Conservation (phyloP, 1,140 invertebrate genomes). For the Campoletis sonorensis region DNA sequence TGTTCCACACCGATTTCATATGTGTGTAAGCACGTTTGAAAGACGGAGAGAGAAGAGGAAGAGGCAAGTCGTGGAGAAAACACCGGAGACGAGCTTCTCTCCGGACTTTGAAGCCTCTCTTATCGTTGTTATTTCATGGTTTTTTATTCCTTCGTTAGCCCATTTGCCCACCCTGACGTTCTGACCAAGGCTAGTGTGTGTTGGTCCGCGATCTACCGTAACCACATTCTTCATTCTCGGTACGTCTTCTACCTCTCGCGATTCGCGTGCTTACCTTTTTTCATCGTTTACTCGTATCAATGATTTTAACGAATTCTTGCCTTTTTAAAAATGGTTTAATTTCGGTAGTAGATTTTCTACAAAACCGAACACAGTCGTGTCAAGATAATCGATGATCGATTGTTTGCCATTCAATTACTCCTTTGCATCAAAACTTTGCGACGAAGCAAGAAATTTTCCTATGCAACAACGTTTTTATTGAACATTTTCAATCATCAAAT, state of each 20-base stretch:
- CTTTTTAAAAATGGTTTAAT: not conserved
- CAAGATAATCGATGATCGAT: too few species aligned
- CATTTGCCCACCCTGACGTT: conserved; percentile 54
- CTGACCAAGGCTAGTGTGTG: conserved; percentile 54
- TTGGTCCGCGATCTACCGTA: conserved; percentile 70
- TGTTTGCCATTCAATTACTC: too few species aligned
- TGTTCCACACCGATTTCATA: not conserved
- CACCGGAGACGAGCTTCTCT: not conserved
- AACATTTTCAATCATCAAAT: too few species aligned
- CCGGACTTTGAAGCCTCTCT: conserved; percentile 49
- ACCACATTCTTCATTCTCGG: conserved; percentile 63
- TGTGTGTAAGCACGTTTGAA: not conserved
- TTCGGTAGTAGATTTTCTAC: too few species aligned
- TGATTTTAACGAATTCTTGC: not conserved
- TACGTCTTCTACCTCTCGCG: conserved; percentile 43
- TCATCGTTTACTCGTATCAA: too few species aligned
- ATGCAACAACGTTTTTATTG: too few species aligned
- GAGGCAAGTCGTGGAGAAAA: conserved; percentile 10
- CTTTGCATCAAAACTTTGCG: too few species aligned
- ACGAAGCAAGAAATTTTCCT: too few species aligned
- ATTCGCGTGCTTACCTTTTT: not conserved
- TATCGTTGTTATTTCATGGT: conserved; percentile 50
- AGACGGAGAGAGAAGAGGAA: conserved; percentile 23
- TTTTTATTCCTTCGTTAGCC: conserved; percentile 49
- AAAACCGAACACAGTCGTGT: too few species aligned